A percentile compares a stretch with the other conserved stretches of the same genome.
phyloP scores from a whole-genome alignment of 2,113 vertebrate genomes.

The Dendropsophus ebraccatus region DNA sequence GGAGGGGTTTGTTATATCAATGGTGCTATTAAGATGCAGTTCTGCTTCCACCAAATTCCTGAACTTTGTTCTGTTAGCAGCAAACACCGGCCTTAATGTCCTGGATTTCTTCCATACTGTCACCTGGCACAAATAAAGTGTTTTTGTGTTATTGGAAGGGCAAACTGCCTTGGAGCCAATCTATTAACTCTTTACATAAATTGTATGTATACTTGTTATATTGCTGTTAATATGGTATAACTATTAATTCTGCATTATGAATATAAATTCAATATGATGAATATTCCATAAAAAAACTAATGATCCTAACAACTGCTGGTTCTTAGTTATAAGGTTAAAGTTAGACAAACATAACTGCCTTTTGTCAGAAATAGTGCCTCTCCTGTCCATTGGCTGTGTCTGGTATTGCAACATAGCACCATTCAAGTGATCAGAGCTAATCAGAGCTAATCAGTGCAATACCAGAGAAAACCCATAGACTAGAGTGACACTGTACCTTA shows the following conservation, averaged over 20 bases:
- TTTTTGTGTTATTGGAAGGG: conserved; percentile 23
- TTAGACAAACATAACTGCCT: too few relatives aligned
- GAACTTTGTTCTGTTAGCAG: conserved; percentile 46
- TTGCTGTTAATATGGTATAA: background rate
- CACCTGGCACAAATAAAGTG: conserved; percentile 46
- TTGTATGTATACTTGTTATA: background rate
- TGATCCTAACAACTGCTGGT: too few relatives aligned
- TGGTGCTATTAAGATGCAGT: conserved; percentile 3
- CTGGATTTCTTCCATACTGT: conserved; percentile 4
- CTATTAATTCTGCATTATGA: background rate
- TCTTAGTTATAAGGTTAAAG: too few relatives aligned
- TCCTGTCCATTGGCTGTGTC: too few relatives aligned
- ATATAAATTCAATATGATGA: too few relatives aligned
- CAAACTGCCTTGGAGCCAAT: background rate
- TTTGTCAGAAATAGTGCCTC: too few relatives aligned
- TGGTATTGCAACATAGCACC: too few relatives aligned
- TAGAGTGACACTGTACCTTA: too few relatives aligned
- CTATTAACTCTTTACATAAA: background rate
- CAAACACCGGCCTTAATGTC: conserved; percentile 22
- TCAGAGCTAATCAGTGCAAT: too few relatives aligned
- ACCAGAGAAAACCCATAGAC: too few relatives aligned
- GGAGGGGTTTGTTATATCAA: background rate
- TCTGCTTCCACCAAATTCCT: conserved; percentile 21
- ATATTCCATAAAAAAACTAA: too few relatives aligned
- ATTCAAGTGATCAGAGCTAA: too few relatives aligned